Evolutionary conservation across 2,113 vertebrate species (phyloP).

Genomic region (Copsychus sechellarum): DNA sequence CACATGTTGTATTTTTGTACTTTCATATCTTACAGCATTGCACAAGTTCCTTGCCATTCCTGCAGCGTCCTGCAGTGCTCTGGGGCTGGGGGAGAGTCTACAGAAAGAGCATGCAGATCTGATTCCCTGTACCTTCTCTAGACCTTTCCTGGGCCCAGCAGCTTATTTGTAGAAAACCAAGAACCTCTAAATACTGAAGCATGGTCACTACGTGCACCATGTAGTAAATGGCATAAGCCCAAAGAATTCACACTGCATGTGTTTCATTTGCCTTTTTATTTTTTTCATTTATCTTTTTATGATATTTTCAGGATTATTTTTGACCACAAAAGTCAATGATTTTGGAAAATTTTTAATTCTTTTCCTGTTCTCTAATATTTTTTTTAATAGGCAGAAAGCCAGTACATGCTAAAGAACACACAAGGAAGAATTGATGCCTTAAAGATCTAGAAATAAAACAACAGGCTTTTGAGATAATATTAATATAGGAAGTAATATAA

Average conservation of each 20-base stretch:
- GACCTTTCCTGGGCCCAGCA: neutral
- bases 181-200: neutral
- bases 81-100: neutral
- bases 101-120: neutral
- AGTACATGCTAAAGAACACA: neutral
- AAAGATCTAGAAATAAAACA: neutral
- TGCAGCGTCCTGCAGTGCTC: neutral
- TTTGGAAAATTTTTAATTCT: neutral
- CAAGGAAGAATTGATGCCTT: neutral
- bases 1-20: neutral
- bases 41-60: fast-evolving
- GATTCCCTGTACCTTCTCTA: neutral
- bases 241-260: neutral
- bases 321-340: neutral
- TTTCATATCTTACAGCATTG: neutral
- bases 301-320: neutral
- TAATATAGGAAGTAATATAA: neutral
- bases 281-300: neutral
- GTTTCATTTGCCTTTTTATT: neutral
- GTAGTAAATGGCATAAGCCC: neutral
- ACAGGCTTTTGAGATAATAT: fast-evolving
- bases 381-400: neutral
- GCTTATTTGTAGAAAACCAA: neutral
- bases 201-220: fast-evolving
- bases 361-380: neutral